Evolutionary conservation across 37 sponge, comb jelly and placozoan genomes (phyloP).

Genomic region (Oscarella lobularis): DNA sequence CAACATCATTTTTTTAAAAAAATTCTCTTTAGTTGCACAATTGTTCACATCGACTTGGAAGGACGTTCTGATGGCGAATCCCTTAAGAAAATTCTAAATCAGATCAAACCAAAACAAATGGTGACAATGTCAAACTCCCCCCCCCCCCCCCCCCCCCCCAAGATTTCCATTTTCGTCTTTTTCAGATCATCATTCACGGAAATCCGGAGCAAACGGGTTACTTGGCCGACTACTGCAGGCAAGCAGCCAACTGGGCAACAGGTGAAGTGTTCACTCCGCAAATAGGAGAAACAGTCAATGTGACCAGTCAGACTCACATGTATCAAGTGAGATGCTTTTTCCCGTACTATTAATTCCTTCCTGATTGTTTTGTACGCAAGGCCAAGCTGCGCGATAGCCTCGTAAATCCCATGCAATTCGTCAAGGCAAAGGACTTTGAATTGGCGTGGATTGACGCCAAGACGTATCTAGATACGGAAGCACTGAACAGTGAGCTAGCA

Average conservation of each 20-base stretch:
- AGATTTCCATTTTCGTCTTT: too few species aligned
- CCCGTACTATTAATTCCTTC: too few species aligned
- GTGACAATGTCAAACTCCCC: too few species aligned
- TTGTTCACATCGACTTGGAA: slow-evolving; percentile 90
- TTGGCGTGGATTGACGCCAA: slow-evolving; percentile 92
- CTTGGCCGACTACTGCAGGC: slow-evolving; percentile 57
- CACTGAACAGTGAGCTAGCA: not conserved
- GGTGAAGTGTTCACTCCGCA: slow-evolving; percentile 74
- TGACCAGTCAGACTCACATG: slow-evolving; percentile 72
- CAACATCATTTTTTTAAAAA: not conserved
- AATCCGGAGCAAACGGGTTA: slow-evolving; percentile 48
- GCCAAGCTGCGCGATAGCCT: slow-evolving; percentile 87
- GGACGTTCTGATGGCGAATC: slow-evolving; percentile 98
- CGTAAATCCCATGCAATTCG: slow-evolving; percentile 67
- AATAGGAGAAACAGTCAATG: slow-evolving; percentile 83
- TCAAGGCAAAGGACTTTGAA: slow-evolving; percentile 79
- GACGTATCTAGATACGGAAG: slow-evolving; percentile 12
- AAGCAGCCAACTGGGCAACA: slow-evolving; percentile 31
- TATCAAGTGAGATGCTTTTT: too few species aligned
- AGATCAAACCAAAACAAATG: slow-evolving; percentile 93
- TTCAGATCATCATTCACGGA: slow-evolving; percentile 84
- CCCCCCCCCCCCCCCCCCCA: too few species aligned
- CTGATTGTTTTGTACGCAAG: slow-evolving; percentile 22
- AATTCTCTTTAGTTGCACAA: slow-evolving; percentile 42
- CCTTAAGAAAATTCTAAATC: slow-evolving; percentile 80